A percentile compares a stretch with the other conserved stretches of the same genome.
Evolutionary conservation across 2,888 invertebrate species (phyloP).

Genomic region (Rhagium mordax): DNA sequence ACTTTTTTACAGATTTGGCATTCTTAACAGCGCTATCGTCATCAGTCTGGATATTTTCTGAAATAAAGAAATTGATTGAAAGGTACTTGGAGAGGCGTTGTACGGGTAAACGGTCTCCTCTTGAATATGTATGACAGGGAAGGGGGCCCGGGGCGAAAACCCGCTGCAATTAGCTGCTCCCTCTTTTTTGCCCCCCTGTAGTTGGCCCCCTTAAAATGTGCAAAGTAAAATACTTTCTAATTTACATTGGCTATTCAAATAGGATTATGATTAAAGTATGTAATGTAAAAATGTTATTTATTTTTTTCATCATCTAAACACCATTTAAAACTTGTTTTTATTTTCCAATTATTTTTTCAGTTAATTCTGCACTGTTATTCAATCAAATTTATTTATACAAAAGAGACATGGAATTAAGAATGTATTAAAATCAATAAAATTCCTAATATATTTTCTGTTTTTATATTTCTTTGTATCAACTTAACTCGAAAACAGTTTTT

Average conservation of each 20-base stretch:
- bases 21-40: conserved; percentile 94
- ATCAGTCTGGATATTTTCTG: conserved; percentile 95
- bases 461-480: not conserved
- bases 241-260: conserved; percentile 26
- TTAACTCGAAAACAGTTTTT: not conserved
- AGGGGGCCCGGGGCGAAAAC: conserved; percentile 68
- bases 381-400: conserved; percentile 19
- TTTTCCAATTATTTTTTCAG: conserved; percentile 10
- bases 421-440: conserved; percentile 11
- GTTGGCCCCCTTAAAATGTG: conserved; percentile 62
- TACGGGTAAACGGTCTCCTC: conserved; percentile 67
- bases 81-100: conserved; percentile 78
- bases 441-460: conserved; percentile 5
- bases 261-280: conserved; percentile 10
- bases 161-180: conserved; percentile 66
- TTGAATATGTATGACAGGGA: conserved; percentile 85
- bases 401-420: conserved; percentile 13
- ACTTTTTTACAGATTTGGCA: conserved; percentile 83
- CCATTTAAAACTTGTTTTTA: conserved; percentile 8
- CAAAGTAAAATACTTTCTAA: conserved; percentile 42
- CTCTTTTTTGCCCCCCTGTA: conserved; percentile 60
- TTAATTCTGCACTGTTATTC: conserved; percentile 14
- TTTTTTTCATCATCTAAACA: conserved; percentile 6
- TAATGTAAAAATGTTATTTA: conserved; percentile 26
- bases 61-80: conserved; percentile 91